Conservation (phyloP, 2,888 invertebrate species). For the Gibbula magus region DNA sequence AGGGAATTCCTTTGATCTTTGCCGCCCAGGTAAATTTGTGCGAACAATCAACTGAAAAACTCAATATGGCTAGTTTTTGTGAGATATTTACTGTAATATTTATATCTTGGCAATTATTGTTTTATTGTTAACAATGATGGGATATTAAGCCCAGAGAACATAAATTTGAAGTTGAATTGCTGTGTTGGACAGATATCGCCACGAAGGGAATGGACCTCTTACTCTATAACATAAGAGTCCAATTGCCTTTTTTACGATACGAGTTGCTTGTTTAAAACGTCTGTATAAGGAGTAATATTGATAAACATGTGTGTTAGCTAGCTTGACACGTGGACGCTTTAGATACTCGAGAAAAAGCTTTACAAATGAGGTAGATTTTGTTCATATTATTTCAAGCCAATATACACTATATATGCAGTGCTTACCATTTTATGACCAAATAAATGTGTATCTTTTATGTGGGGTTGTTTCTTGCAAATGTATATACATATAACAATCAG, state of each 20-base stretch:
- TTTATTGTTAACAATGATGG: neutral
- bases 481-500: too few species aligned
- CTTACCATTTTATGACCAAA: too few species aligned
- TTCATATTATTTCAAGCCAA: too few species aligned
- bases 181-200: neutral
- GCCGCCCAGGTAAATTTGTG: slow-evolving; percentile 1
- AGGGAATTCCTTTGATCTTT: neutral
- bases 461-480: too few species aligned
- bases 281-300: too few species aligned
- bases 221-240: neutral
- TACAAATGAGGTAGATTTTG: too few species aligned
- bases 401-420: too few species aligned
- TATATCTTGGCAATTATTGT: slow-evolving; percentile 7
- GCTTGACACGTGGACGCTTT: too few species aligned
- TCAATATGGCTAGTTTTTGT: slow-evolving; percentile 3
- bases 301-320: too few species aligned
- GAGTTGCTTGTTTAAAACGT: too few species aligned
- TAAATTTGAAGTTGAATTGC: neutral
- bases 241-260: neutral
- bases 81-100: neutral
- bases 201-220: neutral
- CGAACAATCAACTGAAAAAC: neutral
- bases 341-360: too few species aligned
- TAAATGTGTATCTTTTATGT: too few species aligned
- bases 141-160: neutral